These are phyloP conservation scores for Telenomus remus DNA, from an alignment of 1,140 invertebrate genomes.

Conservation along the genomic window DNA sequence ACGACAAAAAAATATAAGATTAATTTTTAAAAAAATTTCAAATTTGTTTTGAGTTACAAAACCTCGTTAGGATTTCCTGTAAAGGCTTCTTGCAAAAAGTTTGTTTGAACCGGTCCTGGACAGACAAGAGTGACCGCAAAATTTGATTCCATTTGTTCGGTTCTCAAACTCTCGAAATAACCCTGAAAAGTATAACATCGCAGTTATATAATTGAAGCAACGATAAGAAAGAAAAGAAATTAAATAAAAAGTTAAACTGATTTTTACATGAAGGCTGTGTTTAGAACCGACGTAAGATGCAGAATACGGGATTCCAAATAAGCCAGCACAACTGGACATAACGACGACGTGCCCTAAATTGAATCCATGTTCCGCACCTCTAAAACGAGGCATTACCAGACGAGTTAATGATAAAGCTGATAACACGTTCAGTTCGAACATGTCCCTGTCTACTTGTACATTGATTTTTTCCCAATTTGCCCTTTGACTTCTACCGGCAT, in stretches of 20 bases:
- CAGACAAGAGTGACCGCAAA: constrained; percentile 84
- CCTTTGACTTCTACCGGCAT: constrained; percentile 88
- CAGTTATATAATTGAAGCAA: not conserved
- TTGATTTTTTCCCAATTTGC: constrained; percentile 86
- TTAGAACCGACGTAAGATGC: constrained; percentile 87
- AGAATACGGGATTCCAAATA: constrained; percentile 83
- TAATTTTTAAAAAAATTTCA: not conserved
- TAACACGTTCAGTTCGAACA: constrained; percentile 91
- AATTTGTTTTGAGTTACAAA: constrained; percentile 19
- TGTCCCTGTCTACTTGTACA: constrained; percentile 83
- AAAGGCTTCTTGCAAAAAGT: constrained; percentile 83
- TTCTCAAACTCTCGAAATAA: constrained; percentile 80
- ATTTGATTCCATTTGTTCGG: constrained; percentile 79
- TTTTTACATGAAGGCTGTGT: constrained; percentile 85
- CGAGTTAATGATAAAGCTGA: constrained; percentile 83
- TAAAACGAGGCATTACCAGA: constrained; percentile 81
- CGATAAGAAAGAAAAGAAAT: no score
- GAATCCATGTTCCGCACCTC: constrained; percentile 51
- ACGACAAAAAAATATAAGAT: not conserved
- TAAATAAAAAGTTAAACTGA: not conserved
- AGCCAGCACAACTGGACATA: constrained; percentile 84
- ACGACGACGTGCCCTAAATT: constrained; percentile 81
- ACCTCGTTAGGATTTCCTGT: constrained; percentile 81
- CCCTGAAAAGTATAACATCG: constrained; percentile 76
- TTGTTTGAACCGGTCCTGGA: constrained; percentile 85